Evolutionary conservation across 2,797 vertebrate genomes (phyloP), one percentile per base, ranked within the genome.

Genomic region (Acipenser transmontanus): DNA sequence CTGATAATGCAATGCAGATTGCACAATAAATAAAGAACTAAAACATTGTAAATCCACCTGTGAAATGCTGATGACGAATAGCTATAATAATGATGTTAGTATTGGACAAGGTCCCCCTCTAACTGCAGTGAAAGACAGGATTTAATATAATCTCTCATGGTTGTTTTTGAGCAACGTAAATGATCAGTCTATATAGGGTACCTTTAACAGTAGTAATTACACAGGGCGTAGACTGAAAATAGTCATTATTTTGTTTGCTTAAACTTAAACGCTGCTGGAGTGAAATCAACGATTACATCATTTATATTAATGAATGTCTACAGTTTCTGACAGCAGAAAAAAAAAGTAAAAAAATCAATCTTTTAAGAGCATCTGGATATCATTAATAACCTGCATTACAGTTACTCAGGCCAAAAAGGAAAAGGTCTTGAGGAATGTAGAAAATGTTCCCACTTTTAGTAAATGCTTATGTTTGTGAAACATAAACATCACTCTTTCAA

Each of bases 331-430:
- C 2, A 34, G 34, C 34, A 34, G 34, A 34, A 34, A 34, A 34
- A 2, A 34, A 70, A 52, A 50, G 13, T 14, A 52, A 67, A 17
- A 51, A 74, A 75, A 75, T 60, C 51, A 67, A 73, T 72, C 68
- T 70, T 71, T 71, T 63, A 66, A 68, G 65, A 88, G 88, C 90
- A 92, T 91, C 89, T 92, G 92, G 85, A 82, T 76, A 82, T 81
- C 84, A 83, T 93, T 91, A 91, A 90, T 89, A 88, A 85, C 73
- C 71, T 73, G 71, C 73, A 71, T 79, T 76, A 74, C 72, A 74
- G 66, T 67, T 66, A 69, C 68, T 12, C 57, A 67, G 66, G 50
- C 60, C 65, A 73, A 77, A 74, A 66, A 72, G 64, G 71, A 66
- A 57, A 34, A 65, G 49, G 64, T 52, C 68, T 69, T 49, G 11